A percentile compares a stretch with the other conserved stretches of the same genome.
Evolutionary conservation across 2,888 invertebrate species (phyloP).

Genomic region (Hydriomena furcata): DNA sequence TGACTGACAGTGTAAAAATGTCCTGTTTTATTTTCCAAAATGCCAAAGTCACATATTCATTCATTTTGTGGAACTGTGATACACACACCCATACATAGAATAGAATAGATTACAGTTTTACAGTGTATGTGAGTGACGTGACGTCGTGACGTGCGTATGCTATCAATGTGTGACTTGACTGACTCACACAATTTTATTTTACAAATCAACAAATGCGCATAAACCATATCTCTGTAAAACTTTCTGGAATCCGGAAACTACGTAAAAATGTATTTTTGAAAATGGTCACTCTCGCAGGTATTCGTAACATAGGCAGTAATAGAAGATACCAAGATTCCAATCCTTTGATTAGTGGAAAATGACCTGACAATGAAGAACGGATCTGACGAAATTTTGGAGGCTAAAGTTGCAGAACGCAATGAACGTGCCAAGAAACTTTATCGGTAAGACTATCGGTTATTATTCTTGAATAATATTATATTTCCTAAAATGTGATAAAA

Average conservation of each 20-base stretch:
- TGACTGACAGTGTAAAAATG: no score
- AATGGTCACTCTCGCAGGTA: conserved; percentile 48
- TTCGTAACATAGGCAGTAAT: conserved; percentile 37
- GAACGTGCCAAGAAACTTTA: conserved; percentile 80
- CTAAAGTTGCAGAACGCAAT: conserved; percentile 71
- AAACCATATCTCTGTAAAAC: background rate
- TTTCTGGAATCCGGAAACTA: conserved; percentile 8
- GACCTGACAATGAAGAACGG: conserved; percentile 82
- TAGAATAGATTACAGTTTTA: no score
- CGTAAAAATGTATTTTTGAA: conserved; percentile 34
- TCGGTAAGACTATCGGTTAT: conserved; percentile 71
- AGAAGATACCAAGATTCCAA: conserved; percentile 49
- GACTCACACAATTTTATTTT: no score
- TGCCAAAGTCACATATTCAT: no score
- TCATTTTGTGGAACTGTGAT: no score
- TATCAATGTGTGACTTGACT: no score
- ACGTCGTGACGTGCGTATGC: no score
- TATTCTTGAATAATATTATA: no score
- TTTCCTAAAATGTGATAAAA: no score
- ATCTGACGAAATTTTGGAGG: conserved; percentile 70
- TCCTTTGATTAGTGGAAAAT: conserved; percentile 74
- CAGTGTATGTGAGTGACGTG: no score
- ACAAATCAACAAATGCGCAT: conserved; percentile 8
- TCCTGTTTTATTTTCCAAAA: no score
- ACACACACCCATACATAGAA: no score